Conservation (phyloP, 2,888 invertebrate genomes). For the Merodon equestris region DNA sequence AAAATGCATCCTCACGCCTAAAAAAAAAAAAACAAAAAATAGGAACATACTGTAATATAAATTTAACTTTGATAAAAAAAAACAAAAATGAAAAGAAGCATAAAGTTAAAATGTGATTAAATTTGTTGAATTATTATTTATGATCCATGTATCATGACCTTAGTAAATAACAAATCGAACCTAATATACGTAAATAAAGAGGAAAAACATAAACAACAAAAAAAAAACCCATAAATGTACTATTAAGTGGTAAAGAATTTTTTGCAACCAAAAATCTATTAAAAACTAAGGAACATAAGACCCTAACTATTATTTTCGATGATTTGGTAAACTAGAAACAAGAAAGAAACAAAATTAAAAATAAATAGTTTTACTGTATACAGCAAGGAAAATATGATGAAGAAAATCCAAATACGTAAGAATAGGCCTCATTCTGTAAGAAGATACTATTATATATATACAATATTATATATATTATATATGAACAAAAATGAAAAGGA, state of each 20-base stretch:
- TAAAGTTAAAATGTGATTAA: constrained; percentile 69
- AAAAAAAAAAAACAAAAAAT: constrained; percentile 66
- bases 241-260: constrained; percentile 42
- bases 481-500: constrained; percentile 69
- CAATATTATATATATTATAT: constrained; percentile 70
- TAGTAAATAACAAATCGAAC: constrained; percentile 68
- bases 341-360: constrained; percentile 38
- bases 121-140: constrained; percentile 69
- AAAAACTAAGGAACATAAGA: constrained; percentile 39
- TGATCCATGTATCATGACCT: constrained; percentile 57
- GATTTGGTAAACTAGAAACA: constrained; percentile 43
- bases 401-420: constrained; percentile 79
- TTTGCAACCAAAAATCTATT: constrained; percentile 65
- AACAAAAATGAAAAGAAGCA: constrained; percentile 57
- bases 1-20: constrained; percentile 60
- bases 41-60: constrained; percentile 65
- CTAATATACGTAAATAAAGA: constrained; percentile 62
- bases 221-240: constrained; percentile 6
- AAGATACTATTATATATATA: constrained; percentile 73
- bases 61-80: constrained; percentile 69
- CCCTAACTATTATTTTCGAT: constrained; percentile 60
- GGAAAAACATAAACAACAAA: constrained; percentile 25
- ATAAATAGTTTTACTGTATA: constrained; percentile 60
- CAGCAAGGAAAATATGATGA: constrained; percentile 58
- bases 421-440: constrained; percentile 79